These are phyloP conservation scores for Catocala nupta DNA, from an alignment of 2,888 invertebrate genomes.

Conservation along the genomic window DNA sequence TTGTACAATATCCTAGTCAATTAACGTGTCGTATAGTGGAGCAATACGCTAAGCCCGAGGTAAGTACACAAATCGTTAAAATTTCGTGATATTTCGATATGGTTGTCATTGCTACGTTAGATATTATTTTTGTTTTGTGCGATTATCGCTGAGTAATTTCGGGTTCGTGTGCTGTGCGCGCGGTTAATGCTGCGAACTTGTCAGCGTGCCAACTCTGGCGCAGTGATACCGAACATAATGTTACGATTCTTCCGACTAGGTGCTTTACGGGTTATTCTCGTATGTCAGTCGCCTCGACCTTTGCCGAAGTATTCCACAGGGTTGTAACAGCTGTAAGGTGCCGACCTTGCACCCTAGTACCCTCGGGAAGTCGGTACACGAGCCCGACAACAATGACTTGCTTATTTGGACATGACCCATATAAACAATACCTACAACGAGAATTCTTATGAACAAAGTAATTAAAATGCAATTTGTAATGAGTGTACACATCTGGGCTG, in stretches of 20 bases:
- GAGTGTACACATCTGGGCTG: slow-evolving; percentile 7
- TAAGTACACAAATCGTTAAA: slow-evolving; percentile 31
- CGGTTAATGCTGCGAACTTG: slow-evolving; percentile 43
- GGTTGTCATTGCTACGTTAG: slow-evolving; percentile 38
- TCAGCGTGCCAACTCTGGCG: slow-evolving; percentile 48
- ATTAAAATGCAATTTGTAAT: slow-evolving; percentile 42
- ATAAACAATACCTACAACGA: neutral
- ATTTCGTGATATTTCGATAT: slow-evolving; percentile 20
- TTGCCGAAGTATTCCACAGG: neutral
- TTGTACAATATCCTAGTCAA: slow-evolving; percentile 29
- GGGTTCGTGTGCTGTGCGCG: slow-evolving; percentile 31
- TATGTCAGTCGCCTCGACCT: slow-evolving; percentile 26
- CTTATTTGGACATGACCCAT: slow-evolving; percentile 38
- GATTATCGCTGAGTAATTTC: slow-evolving; percentile 68
- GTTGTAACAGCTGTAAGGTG: neutral
- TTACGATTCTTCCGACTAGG: slow-evolving; percentile 15
- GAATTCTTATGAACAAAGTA: slow-evolving; percentile 7
- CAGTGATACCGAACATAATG: slow-evolving; percentile 1
- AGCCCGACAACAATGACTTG: slow-evolving; percentile 38
- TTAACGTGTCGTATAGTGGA: slow-evolving; percentile 28
- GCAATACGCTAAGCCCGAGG: slow-evolving; percentile 28
- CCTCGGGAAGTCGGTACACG: neutral
- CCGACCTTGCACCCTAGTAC: slow-evolving; percentile 4
- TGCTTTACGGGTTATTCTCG: slow-evolving; percentile 18
- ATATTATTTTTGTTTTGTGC: slow-evolving; percentile 63